Evolutionary conservation across 2,888 invertebrate species (phyloP).

Genomic region (Platycnemis pennipes): DNA sequence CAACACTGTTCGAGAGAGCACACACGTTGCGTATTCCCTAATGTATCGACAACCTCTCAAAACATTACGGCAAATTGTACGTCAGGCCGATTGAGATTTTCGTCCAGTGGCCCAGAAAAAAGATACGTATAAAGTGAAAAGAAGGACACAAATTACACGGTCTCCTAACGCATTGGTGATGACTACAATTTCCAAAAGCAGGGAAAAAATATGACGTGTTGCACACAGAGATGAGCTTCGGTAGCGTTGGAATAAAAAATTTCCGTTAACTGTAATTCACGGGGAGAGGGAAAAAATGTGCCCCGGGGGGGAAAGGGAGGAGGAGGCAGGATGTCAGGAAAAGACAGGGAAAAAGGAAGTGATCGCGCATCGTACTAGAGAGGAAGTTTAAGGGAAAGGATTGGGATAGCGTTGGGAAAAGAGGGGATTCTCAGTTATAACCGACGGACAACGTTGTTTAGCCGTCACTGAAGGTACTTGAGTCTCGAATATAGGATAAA

Average conservation of each 20-base stretch:
- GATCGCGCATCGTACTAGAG: not conserved
- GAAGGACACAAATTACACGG: not conserved
- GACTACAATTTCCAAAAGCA: not conserved
- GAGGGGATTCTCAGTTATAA: no score
- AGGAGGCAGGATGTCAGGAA: not conserved
- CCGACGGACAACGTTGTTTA: no score
- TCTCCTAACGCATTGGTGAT: slow-evolving; percentile 9
- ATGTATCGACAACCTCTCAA: not conserved
- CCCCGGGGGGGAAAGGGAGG: not conserved
- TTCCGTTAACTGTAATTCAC: slow-evolving; percentile 22
- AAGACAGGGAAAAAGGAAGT: not conserved
- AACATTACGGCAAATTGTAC: not conserved
- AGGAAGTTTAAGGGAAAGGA: not conserved
- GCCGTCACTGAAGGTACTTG: no score
- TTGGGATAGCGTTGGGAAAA: not conserved
- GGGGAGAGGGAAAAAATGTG: not conserved
- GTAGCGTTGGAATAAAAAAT: not conserved
- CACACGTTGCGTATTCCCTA: not conserved
- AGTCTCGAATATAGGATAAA: no score
- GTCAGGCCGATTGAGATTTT: not conserved
- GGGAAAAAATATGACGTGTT: not conserved
- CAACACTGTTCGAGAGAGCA: not conserved
- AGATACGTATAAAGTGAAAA: not conserved
- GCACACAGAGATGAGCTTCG: not conserved
- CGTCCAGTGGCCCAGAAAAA: not conserved